phyloP scores from a whole-genome alignment of 2,888 invertebrate species.

The Rhagophthalmus giganteus region DNA sequence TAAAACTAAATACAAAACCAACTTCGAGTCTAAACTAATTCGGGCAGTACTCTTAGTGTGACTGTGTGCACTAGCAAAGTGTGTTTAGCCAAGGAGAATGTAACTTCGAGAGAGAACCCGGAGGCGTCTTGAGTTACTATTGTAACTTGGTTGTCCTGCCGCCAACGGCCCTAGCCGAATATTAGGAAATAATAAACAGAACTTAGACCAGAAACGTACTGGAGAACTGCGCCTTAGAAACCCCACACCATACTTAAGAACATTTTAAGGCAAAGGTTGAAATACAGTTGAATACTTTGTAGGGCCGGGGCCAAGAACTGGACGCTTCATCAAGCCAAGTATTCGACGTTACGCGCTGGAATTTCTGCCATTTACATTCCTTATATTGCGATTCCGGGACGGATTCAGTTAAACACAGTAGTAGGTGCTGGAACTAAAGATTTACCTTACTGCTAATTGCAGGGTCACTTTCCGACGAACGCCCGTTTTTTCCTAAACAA shows the following conservation, averaged over 20 bases:
- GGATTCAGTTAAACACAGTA: background rate
- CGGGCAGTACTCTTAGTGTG: constrained; percentile 36
- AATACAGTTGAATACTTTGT: constrained; percentile 47
- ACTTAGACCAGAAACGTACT: constrained; percentile 32
- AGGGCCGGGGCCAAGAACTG: constrained; percentile 47
- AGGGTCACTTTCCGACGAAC: too few relatives aligned
- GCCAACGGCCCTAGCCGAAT: constrained; percentile 37
- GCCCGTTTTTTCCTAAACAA: too few relatives aligned
- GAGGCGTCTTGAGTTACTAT: constrained; percentile 45
- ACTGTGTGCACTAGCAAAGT: constrained; percentile 33
- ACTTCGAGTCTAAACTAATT: constrained; percentile 39
- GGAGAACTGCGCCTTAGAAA: constrained; percentile 36
- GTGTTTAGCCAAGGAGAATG: constrained; percentile 43
- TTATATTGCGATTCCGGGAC: constrained; percentile 18
- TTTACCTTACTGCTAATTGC: constrained; percentile 9
- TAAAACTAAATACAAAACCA: constrained; percentile 40
- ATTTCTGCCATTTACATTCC: constrained; percentile 42
- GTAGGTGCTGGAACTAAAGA: background rate
- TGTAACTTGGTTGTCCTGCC: constrained; percentile 43
- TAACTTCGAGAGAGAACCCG: constrained; percentile 41
- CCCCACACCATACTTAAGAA: constrained; percentile 39
- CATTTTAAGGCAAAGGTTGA: constrained; percentile 43
- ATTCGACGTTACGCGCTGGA: constrained; percentile 53
- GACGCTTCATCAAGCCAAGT: constrained; percentile 55
- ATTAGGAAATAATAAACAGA: constrained; percentile 35